Conservation (phyloP, 2,797 vertebrate genomes). For the Pelochelys cantorii region DNA sequence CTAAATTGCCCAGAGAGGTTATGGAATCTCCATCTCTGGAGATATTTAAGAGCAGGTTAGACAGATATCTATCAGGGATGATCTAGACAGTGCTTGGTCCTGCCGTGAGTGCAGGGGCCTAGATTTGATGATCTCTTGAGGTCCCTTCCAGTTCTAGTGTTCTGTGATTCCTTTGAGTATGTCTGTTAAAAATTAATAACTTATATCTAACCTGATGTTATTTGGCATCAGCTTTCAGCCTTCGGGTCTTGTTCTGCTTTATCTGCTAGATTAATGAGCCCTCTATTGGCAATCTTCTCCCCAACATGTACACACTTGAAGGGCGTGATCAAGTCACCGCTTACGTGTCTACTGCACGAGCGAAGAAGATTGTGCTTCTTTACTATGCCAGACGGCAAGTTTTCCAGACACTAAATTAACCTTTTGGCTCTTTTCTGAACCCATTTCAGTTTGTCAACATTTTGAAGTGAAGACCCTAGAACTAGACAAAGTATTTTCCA, state of each 20-base stretch:
- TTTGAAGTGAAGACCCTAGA: neutral
- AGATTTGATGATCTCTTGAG: too few relatives aligned
- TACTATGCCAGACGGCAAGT: accelerated
- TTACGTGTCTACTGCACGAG: neutral
- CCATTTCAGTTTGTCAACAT: neutral
- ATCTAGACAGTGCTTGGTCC: too few relatives aligned
- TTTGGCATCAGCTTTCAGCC: slow-evolving; percentile 17
- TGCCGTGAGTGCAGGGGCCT: too few relatives aligned
- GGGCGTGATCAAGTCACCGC: neutral
- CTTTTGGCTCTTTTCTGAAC: neutral
- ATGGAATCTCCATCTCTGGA: too few relatives aligned
- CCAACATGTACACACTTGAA: neutral
- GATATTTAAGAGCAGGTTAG: too few relatives aligned
- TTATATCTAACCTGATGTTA: neutral
- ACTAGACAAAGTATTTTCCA: neutral
- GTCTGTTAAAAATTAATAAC: slow-evolving; percentile 1
- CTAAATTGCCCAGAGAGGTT: too few relatives aligned
- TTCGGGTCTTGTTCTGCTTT: neutral
- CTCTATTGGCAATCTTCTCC: neutral
- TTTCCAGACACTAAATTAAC: neutral
- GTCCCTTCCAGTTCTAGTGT: too few relatives aligned
- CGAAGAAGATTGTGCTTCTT: neutral
- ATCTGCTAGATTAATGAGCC: neutral
- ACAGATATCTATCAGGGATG: too few relatives aligned
- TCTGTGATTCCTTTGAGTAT: neutral